phyloP scores from a whole-genome alignment of 2,113 vertebrate genomes.

The Brachirus orientalis region DNA sequence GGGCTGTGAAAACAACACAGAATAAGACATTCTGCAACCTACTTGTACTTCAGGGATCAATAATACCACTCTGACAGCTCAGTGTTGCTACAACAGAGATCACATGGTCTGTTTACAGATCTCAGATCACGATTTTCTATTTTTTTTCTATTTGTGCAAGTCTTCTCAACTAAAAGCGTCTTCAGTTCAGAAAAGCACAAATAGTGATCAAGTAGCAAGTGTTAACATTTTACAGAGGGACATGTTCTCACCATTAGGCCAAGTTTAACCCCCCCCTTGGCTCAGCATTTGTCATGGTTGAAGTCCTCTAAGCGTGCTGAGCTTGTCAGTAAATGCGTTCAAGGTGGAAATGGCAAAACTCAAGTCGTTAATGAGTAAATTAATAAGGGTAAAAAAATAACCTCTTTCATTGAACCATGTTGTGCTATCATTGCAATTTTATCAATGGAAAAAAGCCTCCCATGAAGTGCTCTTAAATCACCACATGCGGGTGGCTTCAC shows the following conservation, averaged over 20 bases:
- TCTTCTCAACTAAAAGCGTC: slow-evolving; percentile 2
- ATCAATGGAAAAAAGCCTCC: slow-evolving; percentile 53
- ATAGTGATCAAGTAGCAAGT: slow-evolving; percentile 17
- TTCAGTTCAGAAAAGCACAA: slow-evolving; percentile 5
- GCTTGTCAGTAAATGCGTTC: slow-evolving; percentile 42
- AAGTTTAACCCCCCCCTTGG: slow-evolving; percentile 20
- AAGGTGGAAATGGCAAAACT: slow-evolving; percentile 33
- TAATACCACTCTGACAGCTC: slow-evolving; percentile 34
- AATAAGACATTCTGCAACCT: slow-evolving; percentile 51
- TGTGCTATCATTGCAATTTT: slow-evolving; percentile 31
- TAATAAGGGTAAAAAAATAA: slow-evolving; percentile 53
- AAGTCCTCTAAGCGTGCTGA: slow-evolving; percentile 51
- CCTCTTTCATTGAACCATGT: slow-evolving; percentile 28
- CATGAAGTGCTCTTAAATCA: slow-evolving; percentile 36
- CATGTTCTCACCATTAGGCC: slow-evolving; percentile 19
- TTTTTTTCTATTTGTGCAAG: slow-evolving; percentile 34
- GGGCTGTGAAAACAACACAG: slow-evolving; percentile 66
- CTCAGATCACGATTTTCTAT: no score
- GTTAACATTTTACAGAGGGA: slow-evolving; percentile 24
- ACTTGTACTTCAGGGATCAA: slow-evolving; percentile 42
- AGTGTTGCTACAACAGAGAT: background rate
- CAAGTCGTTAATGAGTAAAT: slow-evolving; percentile 60
- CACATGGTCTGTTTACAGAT: slow-evolving; percentile 53
- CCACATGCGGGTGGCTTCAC: slow-evolving; percentile 35
- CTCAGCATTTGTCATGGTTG: slow-evolving; percentile 55